phyloP scores from a whole-genome alignment of 1,140 invertebrate genomes.

The Trissolcus basalis region DNA sequence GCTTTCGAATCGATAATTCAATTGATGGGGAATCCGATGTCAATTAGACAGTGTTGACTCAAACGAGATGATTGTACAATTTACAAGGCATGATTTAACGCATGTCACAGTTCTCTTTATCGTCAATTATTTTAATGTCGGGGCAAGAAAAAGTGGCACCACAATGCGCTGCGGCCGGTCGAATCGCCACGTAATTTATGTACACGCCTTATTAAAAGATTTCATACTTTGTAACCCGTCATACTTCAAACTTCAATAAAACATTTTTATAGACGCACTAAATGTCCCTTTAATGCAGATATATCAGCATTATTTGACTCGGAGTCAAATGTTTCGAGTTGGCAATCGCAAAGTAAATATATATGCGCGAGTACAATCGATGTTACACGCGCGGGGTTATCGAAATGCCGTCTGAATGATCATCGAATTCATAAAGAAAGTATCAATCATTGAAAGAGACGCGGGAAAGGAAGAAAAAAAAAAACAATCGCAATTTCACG shows the following conservation, averaged over 20 bases:
- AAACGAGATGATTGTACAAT: conserved; percentile 35
- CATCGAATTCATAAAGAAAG: conserved; percentile 24
- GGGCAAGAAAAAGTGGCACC: conserved; percentile 20
- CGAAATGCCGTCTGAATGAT: conserved; percentile 16
- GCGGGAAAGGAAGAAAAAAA: too few species aligned
- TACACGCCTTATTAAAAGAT: conserved; percentile 36
- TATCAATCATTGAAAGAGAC: conserved; percentile 40
- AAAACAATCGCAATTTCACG: conserved; percentile 29
- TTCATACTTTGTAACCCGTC: conserved; percentile 27
- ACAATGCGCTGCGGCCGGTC: conserved; percentile 15
- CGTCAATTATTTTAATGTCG: conserved; percentile 48
- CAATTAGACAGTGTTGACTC: conserved; percentile 32
- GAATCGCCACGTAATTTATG: conserved; percentile 49
- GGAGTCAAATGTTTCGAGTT: conserved; percentile 36
- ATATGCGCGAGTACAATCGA: too few species aligned
- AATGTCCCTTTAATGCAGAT: conserved; percentile 40
- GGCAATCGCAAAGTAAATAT: neutral
- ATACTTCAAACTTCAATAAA: conserved; percentile 30
- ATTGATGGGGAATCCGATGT: conserved; percentile 26
- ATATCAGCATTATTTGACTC: conserved; percentile 40
- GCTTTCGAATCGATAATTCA: conserved; percentile 17
- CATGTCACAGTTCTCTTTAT: conserved; percentile 42
- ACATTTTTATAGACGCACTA: conserved; percentile 48
- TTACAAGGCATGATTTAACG: conserved; percentile 47
- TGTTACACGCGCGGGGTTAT: too few species aligned